Percentiles rank a stretch among this genome's conserved stretches.
Conservation (phyloP, 2,113 vertebrate species). For the Ia io region DNA sequence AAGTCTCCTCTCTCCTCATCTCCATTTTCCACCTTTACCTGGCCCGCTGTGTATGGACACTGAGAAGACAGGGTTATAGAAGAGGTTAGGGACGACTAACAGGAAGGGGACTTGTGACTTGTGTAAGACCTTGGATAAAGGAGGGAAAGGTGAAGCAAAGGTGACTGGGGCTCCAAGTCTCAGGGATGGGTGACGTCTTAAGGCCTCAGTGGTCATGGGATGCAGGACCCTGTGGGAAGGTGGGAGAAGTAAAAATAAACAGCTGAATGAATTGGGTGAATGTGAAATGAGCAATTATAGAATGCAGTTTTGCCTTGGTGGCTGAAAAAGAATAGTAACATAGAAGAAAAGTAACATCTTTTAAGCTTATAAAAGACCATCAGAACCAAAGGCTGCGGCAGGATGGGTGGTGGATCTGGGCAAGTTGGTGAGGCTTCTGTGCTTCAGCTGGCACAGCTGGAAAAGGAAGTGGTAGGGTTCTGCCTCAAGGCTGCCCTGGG, state of each 20-base stretch:
- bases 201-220: background rate
- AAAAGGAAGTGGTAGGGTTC: background rate
- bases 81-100: background rate
- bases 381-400: rapidly evolving
- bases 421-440: rapidly evolving
- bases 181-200: background rate
- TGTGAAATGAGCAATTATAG: background rate
- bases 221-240: background rate
- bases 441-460: background rate
- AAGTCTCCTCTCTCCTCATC: background rate
- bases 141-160: background rate
- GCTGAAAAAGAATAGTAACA: background rate
- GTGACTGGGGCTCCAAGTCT: background rate
- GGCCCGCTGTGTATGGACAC: background rate
- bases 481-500: background rate
- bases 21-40: background rate
- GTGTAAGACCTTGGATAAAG: background rate
- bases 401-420: background rate
- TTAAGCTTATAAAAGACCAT: background rate
- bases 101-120: background rate
- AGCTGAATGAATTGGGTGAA: background rate
- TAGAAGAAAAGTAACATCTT: background rate
- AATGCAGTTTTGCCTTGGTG: background rate
- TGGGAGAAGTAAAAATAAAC: background rate
- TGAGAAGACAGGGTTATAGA: background rate